Percentiles rank a stretch among this genome's conserved stretches.
Evolutionary conservation across 2,113 vertebrate genomes (phyloP).

Genomic region (Lagopus muta): DNA sequence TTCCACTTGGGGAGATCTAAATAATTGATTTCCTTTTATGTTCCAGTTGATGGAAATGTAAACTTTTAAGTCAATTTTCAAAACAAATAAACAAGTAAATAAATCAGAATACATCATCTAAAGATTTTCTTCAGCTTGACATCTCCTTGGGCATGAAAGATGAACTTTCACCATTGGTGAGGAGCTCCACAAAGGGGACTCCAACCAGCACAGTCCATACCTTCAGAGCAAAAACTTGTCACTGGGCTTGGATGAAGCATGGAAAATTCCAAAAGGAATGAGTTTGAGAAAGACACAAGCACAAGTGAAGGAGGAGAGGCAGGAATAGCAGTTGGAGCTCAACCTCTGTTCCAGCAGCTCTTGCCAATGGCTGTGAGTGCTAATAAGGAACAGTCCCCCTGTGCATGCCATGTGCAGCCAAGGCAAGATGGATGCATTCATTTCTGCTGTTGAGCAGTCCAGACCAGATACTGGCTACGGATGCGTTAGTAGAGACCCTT

Average conservation of each 20-base stretch:
- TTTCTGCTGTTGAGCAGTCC: neutral
- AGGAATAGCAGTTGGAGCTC: constrained; percentile 48
- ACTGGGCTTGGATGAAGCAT: neutral
- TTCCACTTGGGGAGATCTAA: constrained; percentile 45
- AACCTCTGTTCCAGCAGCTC: constrained; percentile 25
- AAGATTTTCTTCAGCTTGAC: neutral
- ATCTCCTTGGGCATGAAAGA: neutral
- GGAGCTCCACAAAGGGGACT: neutral
- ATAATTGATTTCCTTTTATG: constrained; percentile 64
- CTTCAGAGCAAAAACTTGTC: constrained; percentile 5
- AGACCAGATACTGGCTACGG: neutral
- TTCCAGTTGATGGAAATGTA: constrained; percentile 46
- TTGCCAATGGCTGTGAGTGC: neutral
- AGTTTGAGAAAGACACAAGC: neutral
- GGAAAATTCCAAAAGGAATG: constrained; percentile 43
- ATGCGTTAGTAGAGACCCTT: neutral
- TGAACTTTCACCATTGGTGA: neutral
- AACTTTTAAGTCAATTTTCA: constrained; percentile 37
- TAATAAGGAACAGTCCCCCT: constrained; percentile 50
- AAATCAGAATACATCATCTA: constrained; percentile 13
- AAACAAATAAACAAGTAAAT: constrained; percentile 58
- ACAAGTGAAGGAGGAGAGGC: constrained; percentile 35
- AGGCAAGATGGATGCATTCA: neutral
- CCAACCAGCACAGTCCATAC: neutral
- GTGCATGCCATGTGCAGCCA: neutral